Base-by-base conservation (phyloP, 1,140 invertebrate genomes). In the Nomia melanderi region DNA sequence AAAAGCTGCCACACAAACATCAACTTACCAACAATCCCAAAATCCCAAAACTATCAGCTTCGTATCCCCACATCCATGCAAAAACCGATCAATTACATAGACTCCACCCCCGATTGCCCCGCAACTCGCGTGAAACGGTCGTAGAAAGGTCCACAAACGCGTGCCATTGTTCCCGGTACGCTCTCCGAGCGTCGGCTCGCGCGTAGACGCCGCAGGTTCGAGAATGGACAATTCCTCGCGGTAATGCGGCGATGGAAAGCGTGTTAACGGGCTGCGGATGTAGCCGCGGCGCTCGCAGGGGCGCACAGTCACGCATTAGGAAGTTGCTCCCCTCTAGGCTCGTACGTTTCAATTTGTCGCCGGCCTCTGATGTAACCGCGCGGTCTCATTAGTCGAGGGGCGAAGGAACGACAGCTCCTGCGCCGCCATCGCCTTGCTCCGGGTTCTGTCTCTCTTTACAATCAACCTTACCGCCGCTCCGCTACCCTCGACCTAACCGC, bases 261-360 rank as follows among this genome's bases (percentile, higher is more conserved):
- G 75, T 74, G 78, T 82, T 82, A 87, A 84, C 82, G 74, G 64
- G 66, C 70, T 79, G 79, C 82, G 73, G 78, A 79, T 75, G 78
- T 81, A 53, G 81, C 39, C 47, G 70, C 60, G 44, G 66, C 14
- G 65, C 14, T n/a, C n/a, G n/a, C 62, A 64, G 63, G 54, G 11
- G 54, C 70, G 47, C 78, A 77, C 74, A 77, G 85, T 84, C 83
- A 78, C 83, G 81, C 84, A 85, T 88, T 88, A 88, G 88, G 79
- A 87, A 83, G 84, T 86, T 85, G 81, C 78, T 85, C 81, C 88
- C 86, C 89, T 88, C 77, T 82, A 86, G 89, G 84, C 86, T 90
- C 89, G 90, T 90, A 89, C 90, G 87, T 91, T 91, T 91, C 90
- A 91, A 91, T 91, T 91, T 91, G 90, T 91, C 89, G 83, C 80